Evolutionary conservation across 2,113 vertebrate species (phyloP).

Genomic region (Ammospiza nelsoni): DNA sequence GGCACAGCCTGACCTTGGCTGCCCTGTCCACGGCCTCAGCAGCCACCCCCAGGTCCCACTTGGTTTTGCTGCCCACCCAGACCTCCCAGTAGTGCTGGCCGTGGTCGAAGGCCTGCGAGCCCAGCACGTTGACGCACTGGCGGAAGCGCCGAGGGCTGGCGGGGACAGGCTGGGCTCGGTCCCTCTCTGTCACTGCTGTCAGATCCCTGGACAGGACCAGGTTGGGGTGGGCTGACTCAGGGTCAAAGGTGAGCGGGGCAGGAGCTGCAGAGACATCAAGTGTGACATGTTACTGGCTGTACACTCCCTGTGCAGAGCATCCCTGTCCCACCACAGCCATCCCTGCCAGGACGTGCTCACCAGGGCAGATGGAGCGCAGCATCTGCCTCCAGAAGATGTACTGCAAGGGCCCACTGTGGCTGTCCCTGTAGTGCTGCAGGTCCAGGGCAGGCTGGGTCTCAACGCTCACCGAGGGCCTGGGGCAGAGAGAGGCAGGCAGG

Average conservation of each 20-base stretch:
- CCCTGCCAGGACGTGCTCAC: constrained; percentile 48
- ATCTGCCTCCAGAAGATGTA: constrained; percentile 85
- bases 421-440: constrained; percentile 68
- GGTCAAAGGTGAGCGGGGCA: constrained; percentile 78
- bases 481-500: background rate
- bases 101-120: constrained; percentile 70
- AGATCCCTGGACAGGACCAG: constrained; percentile 79
- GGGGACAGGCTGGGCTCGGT: background rate
- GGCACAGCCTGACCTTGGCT: constrained; percentile 79
- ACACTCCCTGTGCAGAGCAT: background rate
- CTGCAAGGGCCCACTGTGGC: constrained; percentile 79
- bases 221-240: constrained; percentile 83
- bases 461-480: constrained; percentile 33
- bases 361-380: constrained; percentile 77
- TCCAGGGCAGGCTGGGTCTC: constrained; percentile 60
- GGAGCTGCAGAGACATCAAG: constrained; percentile 67
- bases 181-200: constrained; percentile 77
- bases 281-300: rapidly evolving
- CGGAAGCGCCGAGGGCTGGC: constrained; percentile 73
- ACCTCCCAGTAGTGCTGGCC: constrained; percentile 89
- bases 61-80: constrained; percentile 81
- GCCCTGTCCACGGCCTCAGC: constrained; percentile 75
- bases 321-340: rapidly evolving
- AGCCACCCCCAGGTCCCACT: constrained; percentile 88
- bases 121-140: constrained; percentile 84